A percentile compares a stretch with the other conserved stretches of the same genome.
Conservation (phyloP, 2,888 invertebrate genomes). For the Noctua janthina region DNA sequence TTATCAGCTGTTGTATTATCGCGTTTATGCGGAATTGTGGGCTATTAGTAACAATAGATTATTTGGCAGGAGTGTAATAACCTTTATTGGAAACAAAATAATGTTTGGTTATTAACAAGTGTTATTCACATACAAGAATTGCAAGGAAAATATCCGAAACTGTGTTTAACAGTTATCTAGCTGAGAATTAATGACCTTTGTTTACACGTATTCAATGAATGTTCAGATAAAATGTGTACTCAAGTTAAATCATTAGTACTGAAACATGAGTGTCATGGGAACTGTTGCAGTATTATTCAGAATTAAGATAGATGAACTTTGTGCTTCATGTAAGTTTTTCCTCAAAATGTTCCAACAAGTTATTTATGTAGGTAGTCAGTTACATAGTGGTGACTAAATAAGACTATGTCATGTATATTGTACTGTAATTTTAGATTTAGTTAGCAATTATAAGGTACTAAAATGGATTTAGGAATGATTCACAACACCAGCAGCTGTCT, state of each 20-base stretch:
- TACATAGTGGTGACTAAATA: conserved; percentile 7
- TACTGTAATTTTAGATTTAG: conserved; percentile 1
- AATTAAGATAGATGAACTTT: conserved; percentile 19
- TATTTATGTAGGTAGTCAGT: conserved; percentile 17
- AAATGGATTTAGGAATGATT: conserved; percentile 1
- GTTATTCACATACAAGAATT: conserved; percentile 1
- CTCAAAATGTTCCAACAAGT: conserved; percentile 38
- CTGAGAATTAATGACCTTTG: conserved; percentile 33
- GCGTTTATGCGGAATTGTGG: conserved; percentile 24
- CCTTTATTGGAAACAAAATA: conserved; percentile 35
- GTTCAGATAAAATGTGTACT: conserved; percentile 23
- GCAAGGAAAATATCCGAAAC: conserved; percentile 7
- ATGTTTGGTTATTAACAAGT: conserved; percentile 25
- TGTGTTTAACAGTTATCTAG: conserved; percentile 3
- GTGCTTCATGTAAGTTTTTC: conserved; percentile 42
- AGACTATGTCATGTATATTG: neutral
- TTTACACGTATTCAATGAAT: conserved; percentile 38
- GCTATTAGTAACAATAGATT: conserved; percentile 50
- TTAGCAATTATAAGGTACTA: neutral
- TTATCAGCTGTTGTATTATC: conserved; percentile 54
- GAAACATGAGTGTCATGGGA: conserved; percentile 42
- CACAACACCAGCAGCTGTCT: neutral
- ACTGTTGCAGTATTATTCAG: conserved; percentile 24
- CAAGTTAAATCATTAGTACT: conserved; percentile 26
- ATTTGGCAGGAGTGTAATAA: conserved; percentile 53